Percentiles rank a stretch among this genome's conserved stretches.
Conservation (phyloP, 2,888 invertebrate genomes). For the Trichopria drosophilae region DNA sequence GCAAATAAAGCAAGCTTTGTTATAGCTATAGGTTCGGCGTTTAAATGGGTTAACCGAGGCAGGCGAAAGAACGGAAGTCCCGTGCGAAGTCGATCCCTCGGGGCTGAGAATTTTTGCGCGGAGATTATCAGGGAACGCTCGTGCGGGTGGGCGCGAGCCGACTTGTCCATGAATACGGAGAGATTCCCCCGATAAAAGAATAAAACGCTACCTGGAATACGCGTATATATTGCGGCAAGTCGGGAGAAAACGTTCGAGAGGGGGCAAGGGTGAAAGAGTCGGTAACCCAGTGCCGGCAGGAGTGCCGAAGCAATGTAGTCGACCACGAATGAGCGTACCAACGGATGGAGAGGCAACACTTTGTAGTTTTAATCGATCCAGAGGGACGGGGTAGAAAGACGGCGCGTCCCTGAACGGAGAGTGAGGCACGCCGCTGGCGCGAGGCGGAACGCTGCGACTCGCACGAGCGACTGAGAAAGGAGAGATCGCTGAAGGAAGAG, state of each 20-base stretch:
- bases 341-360: constrained; percentile 52
- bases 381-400: constrained; percentile 48
- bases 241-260: constrained; percentile 27
- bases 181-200: constrained; percentile 42
- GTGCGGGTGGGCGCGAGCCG: constrained; percentile 41
- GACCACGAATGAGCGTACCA: constrained; percentile 54
- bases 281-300: constrained; percentile 51
- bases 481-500: constrained; percentile 24
- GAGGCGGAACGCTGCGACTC: constrained; percentile 17
- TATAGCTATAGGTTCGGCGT: too few relatives aligned
- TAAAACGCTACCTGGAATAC: constrained; percentile 30
- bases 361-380: constrained; percentile 56
- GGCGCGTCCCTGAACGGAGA: constrained; percentile 37
- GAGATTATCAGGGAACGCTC: constrained; percentile 50
- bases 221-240: constrained; percentile 29
- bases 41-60: too few relatives aligned
- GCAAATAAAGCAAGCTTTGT: too few relatives aligned
- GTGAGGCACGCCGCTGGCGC: constrained; percentile 33
- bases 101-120: constrained; percentile 45
- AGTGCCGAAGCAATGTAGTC: constrained; percentile 50
- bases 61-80: too few relatives aligned
- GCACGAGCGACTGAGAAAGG: constrained; percentile 24
- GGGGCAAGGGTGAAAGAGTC: constrained; percentile 41
- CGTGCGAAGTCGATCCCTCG: constrained; percentile 42
- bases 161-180: too few relatives aligned